These are phyloP conservation scores for Lophotriccus pileatus DNA, from an alignment of 2,797 vertebrate genomes.

Conservation along the genomic window DNA sequence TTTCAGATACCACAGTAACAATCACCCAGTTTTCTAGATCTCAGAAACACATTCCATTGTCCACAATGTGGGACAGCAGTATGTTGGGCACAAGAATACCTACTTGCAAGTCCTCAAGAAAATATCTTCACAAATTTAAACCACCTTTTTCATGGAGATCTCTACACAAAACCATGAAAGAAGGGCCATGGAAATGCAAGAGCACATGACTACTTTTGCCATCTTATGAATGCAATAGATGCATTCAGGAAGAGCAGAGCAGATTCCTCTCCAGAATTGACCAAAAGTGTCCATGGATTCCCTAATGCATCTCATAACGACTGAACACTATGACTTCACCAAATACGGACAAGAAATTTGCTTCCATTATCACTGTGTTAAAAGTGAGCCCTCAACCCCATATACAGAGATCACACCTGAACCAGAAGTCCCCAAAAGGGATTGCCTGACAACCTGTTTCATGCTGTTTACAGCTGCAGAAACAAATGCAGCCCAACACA, in stretches of 20 bases:
- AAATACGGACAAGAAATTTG: not conserved
- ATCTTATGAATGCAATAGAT: not conserved
- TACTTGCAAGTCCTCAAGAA: not conserved
- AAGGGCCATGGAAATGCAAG: not conserved
- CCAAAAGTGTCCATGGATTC: not conserved
- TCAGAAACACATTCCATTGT: not conserved
- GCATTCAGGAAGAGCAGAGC: not conserved
- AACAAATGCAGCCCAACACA: not conserved
- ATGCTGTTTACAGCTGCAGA: not conserved
- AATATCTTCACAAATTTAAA: not conserved
- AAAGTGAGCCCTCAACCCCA: not conserved
- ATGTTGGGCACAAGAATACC: not conserved
- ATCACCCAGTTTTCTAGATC: not conserved
- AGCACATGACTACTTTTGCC: not conserved
- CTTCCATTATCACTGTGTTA: not conserved
- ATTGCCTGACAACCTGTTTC: not conserved
- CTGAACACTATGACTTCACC: accelerated
- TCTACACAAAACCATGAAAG: not conserved
- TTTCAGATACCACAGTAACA: not conserved
- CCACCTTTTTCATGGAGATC: not conserved
- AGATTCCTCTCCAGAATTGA: not conserved
- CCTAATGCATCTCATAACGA: not conserved
- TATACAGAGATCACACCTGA: not conserved
- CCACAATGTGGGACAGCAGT: not conserved
- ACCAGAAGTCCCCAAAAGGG: no score